These are phyloP conservation scores for Acropora tenuis DNA, from an alignment of 64 coral and sea anemone species.

Conservation along the genomic window DNA sequence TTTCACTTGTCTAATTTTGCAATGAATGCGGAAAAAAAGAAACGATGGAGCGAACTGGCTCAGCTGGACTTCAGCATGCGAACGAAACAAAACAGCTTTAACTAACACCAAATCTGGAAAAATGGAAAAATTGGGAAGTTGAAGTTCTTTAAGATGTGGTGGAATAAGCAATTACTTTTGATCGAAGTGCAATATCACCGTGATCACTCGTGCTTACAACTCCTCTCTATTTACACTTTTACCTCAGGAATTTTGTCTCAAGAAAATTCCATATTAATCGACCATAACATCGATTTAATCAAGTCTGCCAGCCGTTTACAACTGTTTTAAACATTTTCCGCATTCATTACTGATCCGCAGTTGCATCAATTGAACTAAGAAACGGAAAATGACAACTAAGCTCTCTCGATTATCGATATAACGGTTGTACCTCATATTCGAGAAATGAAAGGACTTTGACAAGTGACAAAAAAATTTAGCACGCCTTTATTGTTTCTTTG, in stretches of 20 bases:
- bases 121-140: not conserved
- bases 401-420: no score
- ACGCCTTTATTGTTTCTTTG: no score
- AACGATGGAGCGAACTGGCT: not conserved
- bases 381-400: no score
- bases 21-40: constrained; percentile 51
- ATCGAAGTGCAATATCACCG: not conserved
- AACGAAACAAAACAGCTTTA: no score
- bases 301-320: not conserved
- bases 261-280: not conserved
- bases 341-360: no score
- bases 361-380: no score
- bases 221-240: not conserved
- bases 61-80: not conserved
- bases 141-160: not conserved
- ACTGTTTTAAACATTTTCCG: not conserved
- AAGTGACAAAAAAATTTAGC: no score
- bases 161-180: not conserved
- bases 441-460: no score
- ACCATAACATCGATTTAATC: not conserved
- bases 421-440: no score
- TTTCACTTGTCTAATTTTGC: not conserved
- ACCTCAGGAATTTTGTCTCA: constrained; percentile 1
- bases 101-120: not conserved
- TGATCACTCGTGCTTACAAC: not conserved